A percentile compares a stretch with the other conserved stretches of the same genome.
phyloP scores from a whole-genome alignment of 2,888 invertebrate species.

The Eumerus sabulonum region DNA sequence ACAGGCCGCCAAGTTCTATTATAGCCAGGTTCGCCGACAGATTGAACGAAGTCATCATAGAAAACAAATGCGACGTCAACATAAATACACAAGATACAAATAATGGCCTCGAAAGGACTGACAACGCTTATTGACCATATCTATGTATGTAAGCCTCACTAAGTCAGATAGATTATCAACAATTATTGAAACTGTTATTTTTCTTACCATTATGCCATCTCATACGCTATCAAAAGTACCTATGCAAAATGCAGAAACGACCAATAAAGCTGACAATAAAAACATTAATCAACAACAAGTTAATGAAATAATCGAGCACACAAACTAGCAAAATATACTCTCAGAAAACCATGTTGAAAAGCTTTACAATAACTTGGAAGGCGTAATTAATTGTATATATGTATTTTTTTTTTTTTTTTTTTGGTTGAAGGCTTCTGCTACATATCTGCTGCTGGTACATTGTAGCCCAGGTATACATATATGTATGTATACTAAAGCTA shows the following conservation, averaged over 20 bases:
- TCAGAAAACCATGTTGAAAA: slow-evolving; percentile 8
- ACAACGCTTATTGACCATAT: slow-evolving; percentile 15
- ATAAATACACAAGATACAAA: no score
- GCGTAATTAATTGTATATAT: slow-evolving; percentile 9
- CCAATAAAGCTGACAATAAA: not conserved
- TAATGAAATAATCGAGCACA: slow-evolving; percentile 17
- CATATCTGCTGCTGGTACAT: no score
- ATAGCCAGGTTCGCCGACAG: no score
- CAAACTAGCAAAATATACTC: slow-evolving; percentile 7
- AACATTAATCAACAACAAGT: slow-evolving; percentile 17
- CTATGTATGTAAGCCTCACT: not conserved
- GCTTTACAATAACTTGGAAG: slow-evolving; percentile 16
- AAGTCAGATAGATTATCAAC: slow-evolving; percentile 13
- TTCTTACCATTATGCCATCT: slow-evolving; percentile 12
- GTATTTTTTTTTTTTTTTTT: no score
- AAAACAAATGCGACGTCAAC: no score
- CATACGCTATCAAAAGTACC: slow-evolving; percentile 23
- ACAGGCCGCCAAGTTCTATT: no score
- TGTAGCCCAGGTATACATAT: no score
- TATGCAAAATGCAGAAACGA: not conserved
- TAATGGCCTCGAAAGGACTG: slow-evolving; percentile 16
- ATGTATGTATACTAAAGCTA: slow-evolving; percentile 9
- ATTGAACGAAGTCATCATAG: no score
- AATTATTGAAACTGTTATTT: slow-evolving; percentile 21
- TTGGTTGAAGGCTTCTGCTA: no score